Evolutionary conservation across 2,113 vertebrate species (phyloP), one percentile per base, ranked within the genome.

Genomic region (Cariama cristata): DNA sequence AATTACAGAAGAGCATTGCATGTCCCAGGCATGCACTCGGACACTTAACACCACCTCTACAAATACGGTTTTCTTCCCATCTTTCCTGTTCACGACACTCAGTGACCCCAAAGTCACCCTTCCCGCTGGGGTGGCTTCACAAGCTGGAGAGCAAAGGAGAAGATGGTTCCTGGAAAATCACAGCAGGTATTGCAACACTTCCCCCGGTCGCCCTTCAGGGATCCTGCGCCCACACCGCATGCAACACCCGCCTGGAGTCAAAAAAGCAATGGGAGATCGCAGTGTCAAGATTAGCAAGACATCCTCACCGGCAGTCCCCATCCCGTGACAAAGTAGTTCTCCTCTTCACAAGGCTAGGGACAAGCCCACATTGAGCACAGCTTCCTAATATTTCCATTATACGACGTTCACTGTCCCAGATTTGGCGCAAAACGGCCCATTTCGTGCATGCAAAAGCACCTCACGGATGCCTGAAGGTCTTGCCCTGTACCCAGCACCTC

Each of bases 11-110:
- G 44, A 64, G 50, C 33, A 53, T 0, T 16, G 18, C 27, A 14
- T 2, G 9, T 47, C 64, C 42, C 55, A 55, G 42, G 33, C 76
- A 35, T 2, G 1, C 1, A 1, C 35, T 60, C 0, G 0, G 52
- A 67, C 38, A 16, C 53, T 40, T 53, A 47, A 35, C 26, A 45
- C 12, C 40, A 22, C 40, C 49, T 84, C 44, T 20, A 35, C 0
- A 42, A 42, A 30, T 42, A 28, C n/a, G 22, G 10, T 33, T 63
- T 75, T 52, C 74, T 33, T 81, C 44, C 67, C 27, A 55, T 13
- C 44, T 68, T 63, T 55, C 47, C 72, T 59, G 42, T 24, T 68
- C 0, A 0, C 10, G 14, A 55, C 56, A 35, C 20, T 69, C 81
- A 42, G n/a, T 20, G 44, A 76, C 49, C 27, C n/a, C n/a, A 58